Evolutionary conservation across 2,113 vertebrate species (phyloP), one percentile per base, ranked within the genome.

Genomic region (Pycnonotus jocosus): DNA sequence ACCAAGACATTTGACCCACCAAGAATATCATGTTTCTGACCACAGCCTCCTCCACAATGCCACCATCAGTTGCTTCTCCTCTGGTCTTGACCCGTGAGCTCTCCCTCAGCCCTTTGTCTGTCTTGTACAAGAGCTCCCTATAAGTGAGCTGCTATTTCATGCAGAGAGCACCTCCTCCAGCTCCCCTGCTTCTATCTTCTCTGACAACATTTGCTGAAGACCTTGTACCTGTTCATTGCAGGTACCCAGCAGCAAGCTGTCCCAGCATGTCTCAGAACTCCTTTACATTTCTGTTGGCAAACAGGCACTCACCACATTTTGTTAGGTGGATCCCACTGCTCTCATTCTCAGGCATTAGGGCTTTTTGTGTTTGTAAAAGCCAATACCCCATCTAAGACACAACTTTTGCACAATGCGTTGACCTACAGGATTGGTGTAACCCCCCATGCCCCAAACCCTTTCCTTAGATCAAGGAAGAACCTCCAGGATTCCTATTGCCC

Each of bases 1-100:
- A 58, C 56, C 56, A 58, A 58, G 22, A 35, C n/a, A 58, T 58
- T 33, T 81, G 73, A 53, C 2, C 12, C 31, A 53, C 6, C 2
- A 14, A 53, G 22, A 15, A 48, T 0, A 0, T 42, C 1, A 0
- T 5, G 2, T 38, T 9, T 82, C 31, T 13, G 7, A 70, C 33
- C 45, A 88, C 2, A 2, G 25, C 51, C 12, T 61, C 18, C 21
- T 31, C 15, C 30, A 35, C 42, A 62, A 38, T 53, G 17, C 35
- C 45, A 69, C 27, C 18, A 20, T 57, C 19, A 11, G 10, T 74
- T 70, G 28, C 5, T 11, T 70, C 47, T 57, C 51, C 15, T 79
- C 14, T 66, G 51, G 10, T 70, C 22, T 27, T 71, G 22, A 80
- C 20, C 11, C 31, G 40, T 9, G 33, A 79, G 28, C 5, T 82